Evolutionary conservation across 2,797 vertebrate species (phyloP).

Genomic region (Glyptemys insculpta): DNA sequence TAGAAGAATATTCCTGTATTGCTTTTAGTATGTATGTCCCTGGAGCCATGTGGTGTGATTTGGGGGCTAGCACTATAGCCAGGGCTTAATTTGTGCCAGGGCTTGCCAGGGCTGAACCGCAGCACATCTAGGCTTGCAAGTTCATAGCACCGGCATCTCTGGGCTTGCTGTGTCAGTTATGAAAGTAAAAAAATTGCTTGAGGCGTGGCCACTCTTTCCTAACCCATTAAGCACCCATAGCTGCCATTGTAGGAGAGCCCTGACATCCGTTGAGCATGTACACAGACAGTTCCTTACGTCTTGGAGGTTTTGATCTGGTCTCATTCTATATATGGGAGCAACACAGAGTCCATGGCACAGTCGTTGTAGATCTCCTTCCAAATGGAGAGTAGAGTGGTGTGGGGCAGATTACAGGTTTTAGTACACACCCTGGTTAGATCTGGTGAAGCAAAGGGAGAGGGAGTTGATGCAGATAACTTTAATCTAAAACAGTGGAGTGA

Average conservation of each 20-base stretch:
- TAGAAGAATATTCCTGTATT: background rate
- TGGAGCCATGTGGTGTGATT: background rate
- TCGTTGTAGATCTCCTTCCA: background rate
- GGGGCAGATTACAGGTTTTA: background rate
- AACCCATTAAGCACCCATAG: too few species aligned
- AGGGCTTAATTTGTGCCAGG: too few species aligned
- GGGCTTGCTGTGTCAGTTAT: too few species aligned
- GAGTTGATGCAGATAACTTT: background rate
- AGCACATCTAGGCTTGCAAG: too few species aligned
- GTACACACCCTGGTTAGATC: background rate
- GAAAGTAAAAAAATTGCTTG: too few species aligned
- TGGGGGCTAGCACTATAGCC: too few species aligned
- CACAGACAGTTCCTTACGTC: background rate
- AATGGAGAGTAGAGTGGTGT: background rate
- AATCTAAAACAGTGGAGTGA: background rate
- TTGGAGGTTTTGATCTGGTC: background rate
- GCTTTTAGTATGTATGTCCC: background rate
- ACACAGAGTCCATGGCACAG: background rate
- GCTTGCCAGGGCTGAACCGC: too few species aligned
- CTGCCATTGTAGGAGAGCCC: too few species aligned
- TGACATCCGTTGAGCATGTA: background rate
- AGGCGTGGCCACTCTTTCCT: too few species aligned
- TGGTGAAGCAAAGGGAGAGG: background rate
- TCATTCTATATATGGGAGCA: background rate
- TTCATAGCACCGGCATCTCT: too few species aligned